Conservation (phyloP, 2,113 vertebrate species). For the Macquaria ambigua region DNA sequence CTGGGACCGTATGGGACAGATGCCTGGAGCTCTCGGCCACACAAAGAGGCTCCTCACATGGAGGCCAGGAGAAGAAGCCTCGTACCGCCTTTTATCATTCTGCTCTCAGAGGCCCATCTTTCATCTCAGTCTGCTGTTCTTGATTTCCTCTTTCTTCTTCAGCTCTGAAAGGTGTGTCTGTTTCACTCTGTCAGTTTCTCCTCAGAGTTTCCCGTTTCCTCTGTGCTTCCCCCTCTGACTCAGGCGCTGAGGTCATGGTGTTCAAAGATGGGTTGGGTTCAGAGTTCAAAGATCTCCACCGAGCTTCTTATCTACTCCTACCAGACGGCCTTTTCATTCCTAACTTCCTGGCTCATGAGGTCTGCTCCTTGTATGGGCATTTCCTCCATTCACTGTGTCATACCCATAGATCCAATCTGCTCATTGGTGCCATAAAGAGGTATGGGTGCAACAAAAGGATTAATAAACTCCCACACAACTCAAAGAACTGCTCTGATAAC, state of each 20-base stretch:
- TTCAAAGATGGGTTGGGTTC: conserved; percentile 65
- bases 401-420: conserved; percentile 36
- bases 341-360: conserved; percentile 51
- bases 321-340: conserved; percentile 66
- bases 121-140: conserved; percentile 38
- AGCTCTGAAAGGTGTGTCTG: conserved; percentile 69
- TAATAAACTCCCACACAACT: conserved; percentile 56
- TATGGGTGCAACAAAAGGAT: conserved; percentile 31
- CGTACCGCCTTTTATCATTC: conserved; percentile 39
- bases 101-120: conserved; percentile 35
- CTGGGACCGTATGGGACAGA: conserved; percentile 31
- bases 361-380: conserved; percentile 65
- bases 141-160: conserved; percentile 37
- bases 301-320: conserved; percentile 70
- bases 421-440: conserved; percentile 50
- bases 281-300: conserved; percentile 68
- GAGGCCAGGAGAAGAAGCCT: conserved; percentile 41
- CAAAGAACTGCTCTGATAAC: conserved; percentile 53
- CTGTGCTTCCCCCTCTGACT: conserved; percentile 49
- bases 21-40: conserved; percentile 53
- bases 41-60: conserved; percentile 68
- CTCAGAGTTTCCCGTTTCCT: not conserved
- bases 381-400: conserved; percentile 48
- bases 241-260: conserved; percentile 59
- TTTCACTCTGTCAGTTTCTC: conserved; percentile 20